Percentiles rank a stretch among this genome's conserved stretches.
These are phyloP conservation scores for Myotis daubentonii DNA, from an alignment of 2,797 vertebrate species.

Conservation along the genomic window DNA sequence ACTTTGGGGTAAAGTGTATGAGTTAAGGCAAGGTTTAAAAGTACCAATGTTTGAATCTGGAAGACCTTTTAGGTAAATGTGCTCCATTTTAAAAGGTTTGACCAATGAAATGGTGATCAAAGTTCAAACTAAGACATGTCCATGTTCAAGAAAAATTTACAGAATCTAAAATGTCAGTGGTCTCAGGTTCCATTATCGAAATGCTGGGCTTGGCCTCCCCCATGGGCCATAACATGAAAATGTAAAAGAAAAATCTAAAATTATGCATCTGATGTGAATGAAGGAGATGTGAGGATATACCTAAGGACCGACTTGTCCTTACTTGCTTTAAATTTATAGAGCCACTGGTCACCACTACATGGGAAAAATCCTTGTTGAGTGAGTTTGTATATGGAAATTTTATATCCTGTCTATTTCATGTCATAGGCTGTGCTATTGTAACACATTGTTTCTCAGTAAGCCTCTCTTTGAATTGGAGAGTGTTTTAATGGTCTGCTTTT, in stretches of 20 bases:
- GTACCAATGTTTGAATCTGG: background rate
- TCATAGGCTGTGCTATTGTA: background rate
- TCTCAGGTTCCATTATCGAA: background rate
- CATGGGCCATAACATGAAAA: background rate
- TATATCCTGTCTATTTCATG: background rate
- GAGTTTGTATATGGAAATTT: background rate
- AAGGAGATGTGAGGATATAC: background rate
- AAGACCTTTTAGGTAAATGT: background rate
- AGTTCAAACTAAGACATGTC: background rate
- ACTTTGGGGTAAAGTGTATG: background rate
- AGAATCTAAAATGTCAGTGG: background rate
- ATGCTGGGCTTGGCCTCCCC: background rate
- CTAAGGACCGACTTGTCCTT: background rate
- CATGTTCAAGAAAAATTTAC: background rate
- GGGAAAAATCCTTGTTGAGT: background rate
- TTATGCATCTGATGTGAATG: background rate
- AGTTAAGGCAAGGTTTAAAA: constrained; percentile 54
- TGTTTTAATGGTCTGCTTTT: background rate
- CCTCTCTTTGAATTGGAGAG: background rate
- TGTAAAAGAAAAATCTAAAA: constrained; percentile 38
- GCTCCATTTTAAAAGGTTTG: background rate
- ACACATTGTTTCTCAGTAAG: background rate
- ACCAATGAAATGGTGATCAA: background rate
- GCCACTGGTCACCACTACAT: background rate
- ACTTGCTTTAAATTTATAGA: background rate